A percentile compares a stretch with the other conserved stretches of the same genome.
Conservation (phyloP, 2,113 vertebrate genomes). For the Charadrius vociferus region DNA sequence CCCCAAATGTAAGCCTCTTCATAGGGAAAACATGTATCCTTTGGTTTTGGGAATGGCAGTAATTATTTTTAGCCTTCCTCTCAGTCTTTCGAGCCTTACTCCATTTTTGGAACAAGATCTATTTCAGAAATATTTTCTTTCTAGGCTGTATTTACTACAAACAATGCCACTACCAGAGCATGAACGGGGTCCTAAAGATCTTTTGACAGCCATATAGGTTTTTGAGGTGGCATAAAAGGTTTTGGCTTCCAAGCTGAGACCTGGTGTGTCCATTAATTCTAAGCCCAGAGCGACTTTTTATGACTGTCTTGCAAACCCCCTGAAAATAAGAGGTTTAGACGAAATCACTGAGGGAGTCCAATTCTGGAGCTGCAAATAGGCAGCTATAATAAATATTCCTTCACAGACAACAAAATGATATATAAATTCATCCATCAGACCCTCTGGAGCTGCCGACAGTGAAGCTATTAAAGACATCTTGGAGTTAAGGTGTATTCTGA, state of each 20-base stretch:
- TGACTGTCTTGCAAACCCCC: not conserved
- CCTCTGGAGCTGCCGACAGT: not conserved
- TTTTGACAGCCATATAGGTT: not conserved
- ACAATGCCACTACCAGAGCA: not conserved
- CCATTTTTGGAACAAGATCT: not conserved
- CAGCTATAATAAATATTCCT: conserved; percentile 35
- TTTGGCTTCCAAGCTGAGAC: not conserved
- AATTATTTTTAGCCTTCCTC: not conserved
- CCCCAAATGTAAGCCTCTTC: not conserved
- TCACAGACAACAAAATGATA: not conserved
- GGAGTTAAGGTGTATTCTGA: not conserved
- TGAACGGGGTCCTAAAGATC: not conserved
- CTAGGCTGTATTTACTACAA: not conserved
- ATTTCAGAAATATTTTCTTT: not conserved
- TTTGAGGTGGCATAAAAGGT: not conserved
- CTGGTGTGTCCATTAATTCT: not conserved
- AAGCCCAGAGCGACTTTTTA: not conserved
- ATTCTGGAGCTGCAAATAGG: not conserved
- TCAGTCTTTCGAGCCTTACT: not conserved
- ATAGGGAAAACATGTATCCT: not conserved
- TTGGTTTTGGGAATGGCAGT: not conserved
- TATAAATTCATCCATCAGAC: conserved; percentile 20
- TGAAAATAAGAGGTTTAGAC: not conserved
- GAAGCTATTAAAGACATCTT: not conserved
- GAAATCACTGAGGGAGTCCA: not conserved